Percentiles rank a stretch among this genome's conserved stretches.
These are phyloP conservation scores for Aphidius colemani DNA, from an alignment of 2,888 invertebrate species.

Conservation along the genomic window DNA sequence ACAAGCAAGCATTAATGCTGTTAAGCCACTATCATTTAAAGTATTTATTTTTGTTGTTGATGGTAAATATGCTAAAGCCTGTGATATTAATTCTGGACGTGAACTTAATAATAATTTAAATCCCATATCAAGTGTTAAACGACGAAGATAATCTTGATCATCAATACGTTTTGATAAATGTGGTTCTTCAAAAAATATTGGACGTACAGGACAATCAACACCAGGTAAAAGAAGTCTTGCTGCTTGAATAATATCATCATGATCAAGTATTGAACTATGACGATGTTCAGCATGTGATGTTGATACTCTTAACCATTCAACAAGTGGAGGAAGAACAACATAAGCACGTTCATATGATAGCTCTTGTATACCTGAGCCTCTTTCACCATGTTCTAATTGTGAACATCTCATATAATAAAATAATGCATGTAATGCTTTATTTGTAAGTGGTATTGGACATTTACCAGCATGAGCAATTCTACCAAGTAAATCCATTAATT, in stretches of 20 bases:
- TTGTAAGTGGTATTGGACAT: conserved; percentile 63
- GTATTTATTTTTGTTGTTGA: conserved; percentile 74
- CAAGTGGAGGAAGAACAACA: conserved; percentile 84
- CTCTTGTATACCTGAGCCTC: conserved; percentile 67
- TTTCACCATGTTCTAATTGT: conserved; percentile 75
- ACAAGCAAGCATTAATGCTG: conserved; percentile 83
- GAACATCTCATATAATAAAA: conserved; percentile 94
- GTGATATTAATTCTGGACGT: conserved; percentile 76
- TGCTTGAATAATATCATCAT: conserved; percentile 87
- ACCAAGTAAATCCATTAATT: conserved; percentile 73
- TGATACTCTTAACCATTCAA: conserved; percentile 88
- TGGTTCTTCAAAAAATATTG: conserved; percentile 69
- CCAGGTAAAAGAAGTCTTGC: conserved; percentile 84
- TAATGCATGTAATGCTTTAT: conserved; percentile 76
- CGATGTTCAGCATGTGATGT: conserved; percentile 83
- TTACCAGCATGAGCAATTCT: conserved; percentile 66
- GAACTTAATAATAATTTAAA: conserved; percentile 83
- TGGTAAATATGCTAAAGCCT: conserved; percentile 77
- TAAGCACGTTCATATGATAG: conserved; percentile 87
- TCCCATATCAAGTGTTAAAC: conserved; percentile 74
- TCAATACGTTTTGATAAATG: conserved; percentile 61
- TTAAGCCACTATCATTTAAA: conserved; percentile 77
- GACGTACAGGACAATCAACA: conserved; percentile 84
- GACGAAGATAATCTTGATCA: conserved; percentile 65
- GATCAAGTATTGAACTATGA: conserved; percentile 76